Base-by-base conservation (phyloP, 2,113 vertebrate genomes). In the Calidris pugnax region DNA sequence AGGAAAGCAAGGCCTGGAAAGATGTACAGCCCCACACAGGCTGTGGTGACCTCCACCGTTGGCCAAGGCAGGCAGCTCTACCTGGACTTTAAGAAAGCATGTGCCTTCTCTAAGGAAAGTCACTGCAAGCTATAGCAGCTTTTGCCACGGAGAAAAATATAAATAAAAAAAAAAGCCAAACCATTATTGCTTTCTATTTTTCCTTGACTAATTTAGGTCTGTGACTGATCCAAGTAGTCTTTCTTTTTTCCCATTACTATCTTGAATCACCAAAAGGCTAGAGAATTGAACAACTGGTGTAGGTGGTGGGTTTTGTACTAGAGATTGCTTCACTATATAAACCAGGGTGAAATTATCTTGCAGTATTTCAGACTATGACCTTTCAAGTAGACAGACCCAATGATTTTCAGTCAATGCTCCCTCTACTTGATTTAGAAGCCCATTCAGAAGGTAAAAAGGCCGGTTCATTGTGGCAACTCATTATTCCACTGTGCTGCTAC, bases 361-460 rank as follows among this genome's bases (percentile, higher is more conserved):
- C 87, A 95, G 93, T 97, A 97, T 96, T 97, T 98, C 95, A 98
- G 88, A 75, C 91, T 48, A 59, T 98, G 94, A 97, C 95, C 94
- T 94, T 97, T 96, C 60, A 41, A 91, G 69, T 7, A 92, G 95
- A 96, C 94, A 98, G 96, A 85, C 60, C 89, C 72, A 88, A 97
- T 96, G 94, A 98, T 98, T 98, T 98, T 93, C 95, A 97, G 94
- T 97, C 93, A 95, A 50, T 97, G 97, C 84, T 97, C 80, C 93
- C 96, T 64, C 81, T 94, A 69, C 80, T 97, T 97, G 94, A 97
- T 97, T 97, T 97, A 97, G 90, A 97, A 97, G 95, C 94, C 97
- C 92, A 91, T 97, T 97, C 90, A 87, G 91, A 90, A 97, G 91
- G 87, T 84, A 95, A 89, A 97, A 96, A 97, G 96, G 96, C 95